A percentile compares a stretch with the other conserved stretches of the same genome.
These are phyloP conservation scores for Agrenia bidenticulata DNA, from an alignment of 2,888 invertebrate genomes.

Conservation along the genomic window DNA sequence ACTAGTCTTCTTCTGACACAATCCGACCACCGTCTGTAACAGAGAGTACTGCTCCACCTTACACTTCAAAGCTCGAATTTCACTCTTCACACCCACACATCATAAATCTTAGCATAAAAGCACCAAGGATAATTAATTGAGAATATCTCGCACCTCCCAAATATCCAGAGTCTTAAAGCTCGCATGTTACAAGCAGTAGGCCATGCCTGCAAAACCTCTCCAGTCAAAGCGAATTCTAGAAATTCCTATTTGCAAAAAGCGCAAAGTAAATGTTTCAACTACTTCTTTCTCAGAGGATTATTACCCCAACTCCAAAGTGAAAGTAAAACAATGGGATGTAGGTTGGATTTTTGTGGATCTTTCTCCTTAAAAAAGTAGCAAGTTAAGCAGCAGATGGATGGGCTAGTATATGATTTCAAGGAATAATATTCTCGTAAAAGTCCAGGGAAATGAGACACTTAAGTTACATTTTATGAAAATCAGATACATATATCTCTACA, in stretches of 20 bases:
- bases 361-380: slow-evolving; percentile 3
- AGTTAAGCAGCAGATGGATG: neutral
- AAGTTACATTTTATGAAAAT: slow-evolving; percentile 20
- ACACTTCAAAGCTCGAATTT: slow-evolving; percentile 20
- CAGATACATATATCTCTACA: neutral
- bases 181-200: neutral
- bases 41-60: slow-evolving; percentile 69
- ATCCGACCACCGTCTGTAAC: slow-evolving; percentile 90
- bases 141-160: neutral
- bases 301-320: no score
- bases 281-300: no score
- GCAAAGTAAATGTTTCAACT: neutral
- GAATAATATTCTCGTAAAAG: slow-evolving; percentile 19
- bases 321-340: no score
- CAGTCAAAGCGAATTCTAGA: neutral
- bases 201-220: neutral
- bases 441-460: slow-evolving; percentile 14
- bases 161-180: neutral
- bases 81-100: slow-evolving; percentile 2
- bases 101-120: slow-evolving; percentile 7
- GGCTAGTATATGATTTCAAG: neutral
- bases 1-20: slow-evolving; percentile 88
- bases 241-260: neutral
- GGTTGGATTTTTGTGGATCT: no score
- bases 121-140: neutral